Evolutionary conservation across 1,140 invertebrate species (phyloP), one percentile per base, ranked within the genome.

Genomic region (Heliconius hermathena): DNA sequence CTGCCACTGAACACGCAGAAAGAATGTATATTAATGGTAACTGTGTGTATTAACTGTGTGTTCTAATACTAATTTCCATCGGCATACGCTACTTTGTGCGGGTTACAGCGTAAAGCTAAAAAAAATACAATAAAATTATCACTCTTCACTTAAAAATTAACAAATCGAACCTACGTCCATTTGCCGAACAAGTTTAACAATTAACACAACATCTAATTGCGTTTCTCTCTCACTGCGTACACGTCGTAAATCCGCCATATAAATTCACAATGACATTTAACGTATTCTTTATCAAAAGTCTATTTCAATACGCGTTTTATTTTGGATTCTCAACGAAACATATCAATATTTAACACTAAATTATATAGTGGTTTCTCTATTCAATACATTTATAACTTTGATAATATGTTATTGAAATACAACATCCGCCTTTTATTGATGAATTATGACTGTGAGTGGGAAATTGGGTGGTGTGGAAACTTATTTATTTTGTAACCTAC

Each of bases 311-410:
- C 13, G 26, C 22, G 46, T 74, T 54, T 46, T 70, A 74, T 79
- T 74, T 46, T 60, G 5, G 16, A 52, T 8, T 52, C 8, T 13
- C 66, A 70, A 78, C 36, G 9, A 49, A n/a, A 73, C 77, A 20
- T 60, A 38, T 74, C 73, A 79, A 79, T 79, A 73, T 74, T 78
- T 74, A 74, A 74, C 52, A 22, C 71, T 78, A 73, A 73, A 46
- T n/a, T 66, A 74, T 78, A 66, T 52, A 18, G 36, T 49, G 54
- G 72, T 66, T 78, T 77, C 46, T 73, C 72, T 66, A 74, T 78
- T 49, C 71, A 78, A 74, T 46, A 13, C 77, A 49, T 78, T 78
- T 78, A 78, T 66, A 46, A 54, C 22, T 22, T 29, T 66, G 74
- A 76, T 76, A 76, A 76, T 76, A 60, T 46, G 74, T 78, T 74